Evolutionary conservation across 2,113 vertebrate genomes (phyloP), one percentile per base, ranked within the genome.

Genomic region (Oncorhynchus nerka): DNA sequence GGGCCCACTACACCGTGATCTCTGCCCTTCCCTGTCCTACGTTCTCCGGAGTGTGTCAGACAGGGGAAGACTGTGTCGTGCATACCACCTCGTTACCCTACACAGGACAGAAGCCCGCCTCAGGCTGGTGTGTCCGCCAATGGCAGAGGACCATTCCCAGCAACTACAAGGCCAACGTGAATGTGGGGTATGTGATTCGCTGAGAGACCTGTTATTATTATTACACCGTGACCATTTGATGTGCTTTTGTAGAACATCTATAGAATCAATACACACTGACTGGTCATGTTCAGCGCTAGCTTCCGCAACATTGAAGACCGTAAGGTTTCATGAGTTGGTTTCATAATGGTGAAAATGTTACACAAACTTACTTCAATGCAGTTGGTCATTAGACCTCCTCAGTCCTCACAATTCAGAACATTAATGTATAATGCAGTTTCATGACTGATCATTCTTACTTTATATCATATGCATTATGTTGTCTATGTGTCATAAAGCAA

Each of bases 111-210:
- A 81, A 75, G 20, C 93, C 93, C 8, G 0, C 1, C 0, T 24
- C 89, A 0, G 88, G 86, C 34, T 94, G 92, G 91, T 94, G 93
- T 19, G 84, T 92, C 72, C 88, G 83, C 28, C 91, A 91, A 68
- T 93, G 92, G 92, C 86, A 90, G 82, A 88, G 84, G 32, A 88
- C 80, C 0, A 51, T 92, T 19, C 71, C 91, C 71, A 86, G 78
- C 55, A n/a, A 78, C 30, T 88, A 89, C 78, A 87, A 0, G 0
- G 78, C 39, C 24, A 78, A 20, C 26, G 45, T 92, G 32, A 70
- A 7, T 4, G 76, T 92, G 11, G 87, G 89, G 93, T 93, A 87
- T 0, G 84, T 75, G 49, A 12, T 15, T 68, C 5, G n/a, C 22
- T 26, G 30, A 30, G 32, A 67, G 26, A 45, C 39, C 39, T 45